Conservation (phyloP, 2,113 vertebrate species). For the Brevimyrus niger region DNA sequence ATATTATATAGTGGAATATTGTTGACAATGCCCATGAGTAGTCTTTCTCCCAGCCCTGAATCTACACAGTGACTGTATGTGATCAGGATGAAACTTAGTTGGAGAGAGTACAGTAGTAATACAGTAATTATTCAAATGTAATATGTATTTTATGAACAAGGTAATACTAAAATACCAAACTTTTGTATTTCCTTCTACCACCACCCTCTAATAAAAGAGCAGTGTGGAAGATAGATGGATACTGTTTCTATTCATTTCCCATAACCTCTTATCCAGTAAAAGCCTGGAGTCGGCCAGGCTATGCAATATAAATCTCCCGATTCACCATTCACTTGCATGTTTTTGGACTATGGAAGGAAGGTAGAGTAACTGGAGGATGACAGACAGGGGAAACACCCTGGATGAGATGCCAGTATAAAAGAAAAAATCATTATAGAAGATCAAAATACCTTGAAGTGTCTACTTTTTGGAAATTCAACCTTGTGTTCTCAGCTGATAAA, state of each 20-base stretch:
- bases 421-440: constrained; percentile 14
- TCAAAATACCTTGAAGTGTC: constrained; percentile 11
- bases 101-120: background rate
- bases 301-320: background rate
- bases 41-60: background rate
- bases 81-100: background rate
- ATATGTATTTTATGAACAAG: background rate
- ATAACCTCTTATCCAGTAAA: background rate
- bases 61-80: background rate
- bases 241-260: background rate
- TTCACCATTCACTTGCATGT: background rate
- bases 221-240: background rate
- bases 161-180: background rate
- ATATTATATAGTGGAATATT: background rate
- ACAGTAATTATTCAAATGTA: background rate
- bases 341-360: background rate
- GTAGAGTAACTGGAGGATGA: background rate
- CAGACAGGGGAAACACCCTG: background rate
- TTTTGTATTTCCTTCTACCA: background rate
- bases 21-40: background rate
- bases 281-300: background rate
- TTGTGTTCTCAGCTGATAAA: background rate
- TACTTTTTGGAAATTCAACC: constrained; percentile 14
- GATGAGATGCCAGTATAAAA: background rate
- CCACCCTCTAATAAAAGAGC: background rate